Evolutionary conservation across 2,113 vertebrate genomes (phyloP).

Genomic region (Corythoichthys intestinalis): DNA sequence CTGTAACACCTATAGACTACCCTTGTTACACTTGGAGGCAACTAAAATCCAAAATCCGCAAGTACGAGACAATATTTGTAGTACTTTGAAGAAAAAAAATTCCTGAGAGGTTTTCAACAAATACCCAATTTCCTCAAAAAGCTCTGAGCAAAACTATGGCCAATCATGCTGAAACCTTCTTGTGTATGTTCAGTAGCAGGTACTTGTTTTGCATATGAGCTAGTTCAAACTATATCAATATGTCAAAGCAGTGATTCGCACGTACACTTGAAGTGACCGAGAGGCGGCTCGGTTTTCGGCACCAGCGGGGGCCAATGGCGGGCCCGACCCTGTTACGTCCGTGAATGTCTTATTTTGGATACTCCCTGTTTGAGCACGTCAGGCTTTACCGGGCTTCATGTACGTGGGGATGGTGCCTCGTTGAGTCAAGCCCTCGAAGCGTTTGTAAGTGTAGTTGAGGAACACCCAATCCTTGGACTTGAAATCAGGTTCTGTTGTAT

Average conservation of each 20-base stretch:
- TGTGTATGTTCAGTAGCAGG: background rate
- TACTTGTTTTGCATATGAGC: constrained; percentile 12
- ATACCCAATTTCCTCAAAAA: background rate
- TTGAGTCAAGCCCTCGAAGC: constrained; percentile 95
- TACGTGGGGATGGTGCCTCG: constrained; percentile 94
- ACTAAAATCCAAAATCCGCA: background rate
- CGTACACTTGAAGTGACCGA: constrained; percentile 1
- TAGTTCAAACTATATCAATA: constrained; percentile 16
- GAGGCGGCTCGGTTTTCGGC: constrained; percentile 47
- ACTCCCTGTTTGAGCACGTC: constrained; percentile 53
- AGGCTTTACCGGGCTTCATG: constrained; percentile 91
- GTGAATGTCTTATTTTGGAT: constrained; percentile 36
- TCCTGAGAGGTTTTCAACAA: background rate
- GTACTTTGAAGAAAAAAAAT: background rate
- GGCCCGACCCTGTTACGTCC: constrained; percentile 64
- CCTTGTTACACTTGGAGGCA: background rate
- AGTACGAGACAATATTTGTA: background rate
- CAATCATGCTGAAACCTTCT: constrained; percentile 2
- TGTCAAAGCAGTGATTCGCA: constrained; percentile 33
- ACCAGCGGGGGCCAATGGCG: constrained; percentile 47
- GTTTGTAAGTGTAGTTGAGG: constrained; percentile 99
- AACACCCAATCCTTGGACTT: constrained; percentile 99
- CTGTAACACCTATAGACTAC: constrained; percentile 5
- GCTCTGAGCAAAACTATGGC: background rate
- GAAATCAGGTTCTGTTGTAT: constrained; percentile 90